These are phyloP conservation scores for Monoplex corrugatus DNA, from an alignment of 2,888 invertebrate genomes.

Conservation along the genomic window DNA sequence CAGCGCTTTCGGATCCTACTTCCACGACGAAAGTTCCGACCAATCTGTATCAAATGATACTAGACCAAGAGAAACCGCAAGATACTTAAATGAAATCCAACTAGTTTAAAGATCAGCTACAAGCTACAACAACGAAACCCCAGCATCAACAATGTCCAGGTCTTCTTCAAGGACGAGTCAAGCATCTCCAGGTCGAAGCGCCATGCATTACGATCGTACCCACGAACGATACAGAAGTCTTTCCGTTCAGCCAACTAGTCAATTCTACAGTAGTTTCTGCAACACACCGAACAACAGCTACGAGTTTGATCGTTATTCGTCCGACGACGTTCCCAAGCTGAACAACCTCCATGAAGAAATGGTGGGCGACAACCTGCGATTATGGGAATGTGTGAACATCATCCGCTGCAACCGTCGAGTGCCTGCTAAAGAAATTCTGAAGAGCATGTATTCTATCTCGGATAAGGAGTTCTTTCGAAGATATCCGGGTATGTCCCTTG, in stretches of 20 bases:
- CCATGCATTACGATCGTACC: background rate
- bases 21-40: no score
- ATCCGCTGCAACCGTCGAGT: constrained; percentile 21
- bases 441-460: background rate
- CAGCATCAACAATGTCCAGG: background rate
- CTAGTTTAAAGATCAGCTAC: no score
- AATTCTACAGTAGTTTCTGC: background rate
- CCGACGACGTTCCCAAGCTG: constrained; percentile 24
- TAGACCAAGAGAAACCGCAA: no score
- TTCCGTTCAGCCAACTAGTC: background rate
- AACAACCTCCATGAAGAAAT: constrained; percentile 2
- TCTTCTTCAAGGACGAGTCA: background rate
- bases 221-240: background rate
- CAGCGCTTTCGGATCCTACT: no score
- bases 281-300: background rate
- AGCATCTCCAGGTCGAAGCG: background rate
- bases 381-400: constrained; percentile 49
- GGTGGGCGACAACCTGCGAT: constrained; percentile 35
- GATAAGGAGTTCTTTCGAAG: constrained; percentile 29
- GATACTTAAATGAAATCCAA: no score
- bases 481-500: constrained; percentile 7
- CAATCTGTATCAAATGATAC: no score
- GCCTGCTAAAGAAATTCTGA: background rate
- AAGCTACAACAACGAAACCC: no score
- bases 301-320: no score